These are phyloP conservation scores for Phoeniculus purpureus DNA, from an alignment of 2,797 vertebrate species.

Conservation along the genomic window DNA sequence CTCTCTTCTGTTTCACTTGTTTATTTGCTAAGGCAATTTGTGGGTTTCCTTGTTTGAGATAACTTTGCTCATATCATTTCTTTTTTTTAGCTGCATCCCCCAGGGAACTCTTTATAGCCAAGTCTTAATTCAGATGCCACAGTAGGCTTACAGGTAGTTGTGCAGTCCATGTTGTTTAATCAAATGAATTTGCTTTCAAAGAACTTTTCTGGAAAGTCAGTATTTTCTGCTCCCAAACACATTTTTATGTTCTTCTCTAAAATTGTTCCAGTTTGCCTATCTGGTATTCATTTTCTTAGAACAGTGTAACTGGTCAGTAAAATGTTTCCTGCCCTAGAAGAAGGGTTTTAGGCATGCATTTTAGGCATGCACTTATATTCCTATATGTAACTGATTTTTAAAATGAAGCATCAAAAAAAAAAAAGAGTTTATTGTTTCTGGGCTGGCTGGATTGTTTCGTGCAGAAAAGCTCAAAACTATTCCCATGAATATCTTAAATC, in stretches of 20 bases:
- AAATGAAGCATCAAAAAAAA: background rate
- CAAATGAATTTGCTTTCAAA: slow-evolving; percentile 8
- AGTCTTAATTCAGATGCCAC: background rate
- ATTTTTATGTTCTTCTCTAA: slow-evolving; percentile 49
- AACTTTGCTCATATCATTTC: background rate
- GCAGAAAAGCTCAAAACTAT: background rate
- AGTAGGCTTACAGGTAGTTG: slow-evolving; percentile 21
- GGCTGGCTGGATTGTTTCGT: background rate
- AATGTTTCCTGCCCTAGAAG: slow-evolving; percentile 24
- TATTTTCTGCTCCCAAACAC: slow-evolving; percentile 13
- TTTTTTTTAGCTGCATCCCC: background rate
- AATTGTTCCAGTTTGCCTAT: slow-evolving; percentile 45
- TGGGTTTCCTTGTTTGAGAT: background rate
- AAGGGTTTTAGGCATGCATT: background rate
- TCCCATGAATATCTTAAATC: background rate
- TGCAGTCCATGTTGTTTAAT: background rate
- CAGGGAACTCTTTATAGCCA: background rate
- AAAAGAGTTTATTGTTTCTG: background rate
- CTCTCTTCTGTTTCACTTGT: background rate
- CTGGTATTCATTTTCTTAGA: slow-evolving; percentile 58
- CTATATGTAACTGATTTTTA: slow-evolving; percentile 17
- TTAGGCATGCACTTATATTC: background rate
- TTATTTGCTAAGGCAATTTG: background rate
- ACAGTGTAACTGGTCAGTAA: background rate
- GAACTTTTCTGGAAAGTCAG: slow-evolving; percentile 16